A percentile compares a stretch with the other conserved stretches of the same genome.
These are phyloP conservation scores for Acrossocheilus wenchowensis DNA, from an alignment of 2,797 vertebrate species.

Conservation along the genomic window DNA sequence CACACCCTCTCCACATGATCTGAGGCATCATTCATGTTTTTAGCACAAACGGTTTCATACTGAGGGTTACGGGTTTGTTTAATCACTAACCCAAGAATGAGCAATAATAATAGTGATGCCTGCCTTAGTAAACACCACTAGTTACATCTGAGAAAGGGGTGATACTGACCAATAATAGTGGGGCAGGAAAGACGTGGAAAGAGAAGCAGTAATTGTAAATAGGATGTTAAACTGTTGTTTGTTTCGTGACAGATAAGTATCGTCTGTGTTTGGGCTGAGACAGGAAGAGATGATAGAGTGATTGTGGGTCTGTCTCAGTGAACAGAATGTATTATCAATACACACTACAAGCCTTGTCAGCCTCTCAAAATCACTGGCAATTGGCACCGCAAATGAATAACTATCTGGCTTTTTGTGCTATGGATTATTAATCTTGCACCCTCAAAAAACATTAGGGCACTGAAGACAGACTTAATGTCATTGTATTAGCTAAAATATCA, in stretches of 20 bases:
- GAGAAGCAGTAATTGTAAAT: conserved; percentile 71
- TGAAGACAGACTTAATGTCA: not conserved
- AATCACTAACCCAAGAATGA: conserved; percentile 3
- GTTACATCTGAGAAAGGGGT: conserved; percentile 23
- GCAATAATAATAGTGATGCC: not conserved
- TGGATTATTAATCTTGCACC: not conserved
- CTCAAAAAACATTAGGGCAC: not conserved
- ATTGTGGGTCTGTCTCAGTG: conserved; percentile 45
- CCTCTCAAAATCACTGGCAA: conserved; percentile 3
- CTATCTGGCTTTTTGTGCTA: not conserved
- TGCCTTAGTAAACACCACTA: not conserved
- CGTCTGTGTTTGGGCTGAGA: conserved; percentile 57
- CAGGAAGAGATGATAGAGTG: conserved; percentile 55
- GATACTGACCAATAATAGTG: conserved; percentile 37
- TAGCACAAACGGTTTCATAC: not conserved
- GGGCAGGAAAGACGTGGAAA: conserved; percentile 61
- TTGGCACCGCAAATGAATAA: not conserved
- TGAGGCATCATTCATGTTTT: not conserved
- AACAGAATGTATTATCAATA: conserved; percentile 10
- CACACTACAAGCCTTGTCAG: not conserved
- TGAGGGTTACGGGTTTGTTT: not conserved
- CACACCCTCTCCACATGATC: not conserved
- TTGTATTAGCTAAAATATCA: not conserved
- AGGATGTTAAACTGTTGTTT: conserved; percentile 70
- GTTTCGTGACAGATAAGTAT: conserved; percentile 71